These are phyloP conservation scores for Julus scanicus DNA, from an alignment of 2,888 invertebrate genomes.

Conservation along the genomic window DNA sequence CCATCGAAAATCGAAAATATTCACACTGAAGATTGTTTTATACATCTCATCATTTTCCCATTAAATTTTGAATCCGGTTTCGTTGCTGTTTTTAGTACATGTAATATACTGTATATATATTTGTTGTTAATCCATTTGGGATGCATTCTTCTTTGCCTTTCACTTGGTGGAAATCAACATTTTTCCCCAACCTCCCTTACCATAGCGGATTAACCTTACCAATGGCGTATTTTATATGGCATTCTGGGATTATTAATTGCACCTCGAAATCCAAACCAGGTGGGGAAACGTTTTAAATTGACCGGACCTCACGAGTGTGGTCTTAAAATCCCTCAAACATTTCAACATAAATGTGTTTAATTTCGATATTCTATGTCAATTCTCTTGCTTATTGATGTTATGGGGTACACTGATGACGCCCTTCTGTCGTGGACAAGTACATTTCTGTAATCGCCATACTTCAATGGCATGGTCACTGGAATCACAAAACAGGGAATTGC, in stretches of 20 bases:
- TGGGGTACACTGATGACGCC: background rate
- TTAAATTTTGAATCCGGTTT: background rate
- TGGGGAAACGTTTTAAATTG: background rate
- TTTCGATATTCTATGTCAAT: background rate
- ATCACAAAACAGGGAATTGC: too few relatives aligned
- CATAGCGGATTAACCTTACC: background rate
- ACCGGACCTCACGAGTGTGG: constrained; percentile 34
- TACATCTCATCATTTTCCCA: background rate
- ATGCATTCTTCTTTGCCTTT: background rate
- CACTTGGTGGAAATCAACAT: constrained; percentile 1
- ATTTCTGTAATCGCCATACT: too few relatives aligned
- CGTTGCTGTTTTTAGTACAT: too few relatives aligned
- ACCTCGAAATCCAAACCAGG: constrained; percentile 14
- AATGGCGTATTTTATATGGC: constrained; percentile 6
- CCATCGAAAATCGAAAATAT: background rate
- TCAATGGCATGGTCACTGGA: too few relatives aligned
- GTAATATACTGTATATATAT: too few relatives aligned
- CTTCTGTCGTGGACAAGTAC: background rate
- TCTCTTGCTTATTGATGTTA: background rate
- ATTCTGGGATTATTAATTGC: constrained; percentile 17
- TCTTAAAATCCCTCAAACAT: background rate
- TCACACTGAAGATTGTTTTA: background rate
- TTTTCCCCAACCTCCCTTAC: background rate
- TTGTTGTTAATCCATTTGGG: constrained; percentile 10
- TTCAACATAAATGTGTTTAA: constrained; percentile 35